Percentiles rank a stretch among this genome's conserved stretches.
phyloP scores from a whole-genome alignment of 2,797 vertebrate genomes.

The Myotis findleyi region DNA sequence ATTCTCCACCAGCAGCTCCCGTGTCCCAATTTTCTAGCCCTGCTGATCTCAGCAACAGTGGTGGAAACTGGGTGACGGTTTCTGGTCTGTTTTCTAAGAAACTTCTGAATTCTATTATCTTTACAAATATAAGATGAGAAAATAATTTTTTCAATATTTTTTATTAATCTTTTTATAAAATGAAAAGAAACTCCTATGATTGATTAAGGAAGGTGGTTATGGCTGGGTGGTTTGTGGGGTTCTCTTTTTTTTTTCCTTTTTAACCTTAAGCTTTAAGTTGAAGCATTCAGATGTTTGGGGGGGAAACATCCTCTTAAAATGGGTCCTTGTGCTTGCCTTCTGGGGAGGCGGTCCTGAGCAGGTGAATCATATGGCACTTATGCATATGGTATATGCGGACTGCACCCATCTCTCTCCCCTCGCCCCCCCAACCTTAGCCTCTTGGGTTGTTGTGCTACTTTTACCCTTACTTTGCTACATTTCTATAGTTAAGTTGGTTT shows the following conservation, averaged over 20 bases:
- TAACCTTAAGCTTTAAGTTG: slow-evolving; percentile 79
- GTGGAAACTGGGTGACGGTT: slow-evolving; percentile 83
- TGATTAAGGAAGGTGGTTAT: slow-evolving; percentile 73
- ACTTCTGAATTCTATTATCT: slow-evolving; percentile 86
- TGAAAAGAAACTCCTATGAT: slow-evolving; percentile 83
- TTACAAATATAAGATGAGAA: slow-evolving; percentile 85
- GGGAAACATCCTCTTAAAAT: slow-evolving; percentile 59
- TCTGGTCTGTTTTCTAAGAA: slow-evolving; percentile 88
- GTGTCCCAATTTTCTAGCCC: slow-evolving; percentile 82
- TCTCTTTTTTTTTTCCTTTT: slow-evolving; percentile 44
- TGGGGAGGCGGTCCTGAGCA: slow-evolving; percentile 73
- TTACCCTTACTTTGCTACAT: slow-evolving; percentile 80
- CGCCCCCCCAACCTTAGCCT: slow-evolving; percentile 46
- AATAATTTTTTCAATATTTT: slow-evolving; percentile 90
- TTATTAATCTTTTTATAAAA: slow-evolving; percentile 91
- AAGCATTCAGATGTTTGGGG: slow-evolving; percentile 68
- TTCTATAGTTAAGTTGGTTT: slow-evolving; percentile 87
- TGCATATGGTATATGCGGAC: slow-evolving; percentile 69
- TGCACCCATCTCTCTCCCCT: slow-evolving; percentile 37
- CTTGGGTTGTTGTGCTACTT: slow-evolving; percentile 81
- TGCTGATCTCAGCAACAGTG: slow-evolving; percentile 81
- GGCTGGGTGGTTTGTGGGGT: slow-evolving; percentile 77
- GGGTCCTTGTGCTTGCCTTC: slow-evolving; percentile 70
- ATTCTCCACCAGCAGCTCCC: slow-evolving; percentile 82
- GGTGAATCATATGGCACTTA: slow-evolving; percentile 66